Evolutionary conservation across 92 coral and sea anemone genomes (phyloP).

Genomic region (Actinernus sp.): DNA sequence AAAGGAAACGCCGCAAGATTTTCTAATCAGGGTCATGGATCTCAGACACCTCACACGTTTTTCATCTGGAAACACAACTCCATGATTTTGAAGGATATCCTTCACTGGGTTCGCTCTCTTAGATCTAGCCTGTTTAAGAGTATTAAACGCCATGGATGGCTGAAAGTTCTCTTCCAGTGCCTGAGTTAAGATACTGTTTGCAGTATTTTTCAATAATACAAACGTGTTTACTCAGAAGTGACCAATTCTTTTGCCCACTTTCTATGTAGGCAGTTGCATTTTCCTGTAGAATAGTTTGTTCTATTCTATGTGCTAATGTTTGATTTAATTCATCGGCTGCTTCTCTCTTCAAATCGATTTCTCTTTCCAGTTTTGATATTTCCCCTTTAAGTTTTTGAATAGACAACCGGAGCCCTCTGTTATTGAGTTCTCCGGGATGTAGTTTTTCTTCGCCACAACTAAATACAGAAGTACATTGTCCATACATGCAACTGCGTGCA

Average conservation of each 20-base stretch:
- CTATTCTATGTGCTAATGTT: conserved; percentile 38
- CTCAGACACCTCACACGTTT: too few relatives aligned
- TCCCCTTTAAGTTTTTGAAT: conserved; percentile 40
- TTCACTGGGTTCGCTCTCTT: conserved; percentile 12
- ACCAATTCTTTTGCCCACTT: conserved; percentile 35
- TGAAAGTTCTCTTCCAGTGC: too few relatives aligned
- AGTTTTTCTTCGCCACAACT: conserved; percentile 48
- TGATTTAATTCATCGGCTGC: conserved; percentile 25
- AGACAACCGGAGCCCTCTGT: conserved; percentile 22
- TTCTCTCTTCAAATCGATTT: conserved; percentile 15
- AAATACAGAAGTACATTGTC: conserved; percentile 38
- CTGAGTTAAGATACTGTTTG: too few relatives aligned
- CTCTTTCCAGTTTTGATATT: conserved; percentile 52
- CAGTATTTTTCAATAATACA: conserved; percentile 54
- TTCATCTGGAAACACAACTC: conserved; percentile 10
- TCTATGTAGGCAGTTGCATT: conserved; percentile 21
- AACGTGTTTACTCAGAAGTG: conserved; percentile 41
- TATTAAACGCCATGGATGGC: too few relatives aligned
- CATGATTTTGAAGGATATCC: not conserved
- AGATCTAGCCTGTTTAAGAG: too few relatives aligned
- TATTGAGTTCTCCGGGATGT: conserved; percentile 37
- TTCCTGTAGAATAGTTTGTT: conserved; percentile 30
- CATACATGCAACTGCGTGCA: conserved; percentile 35
- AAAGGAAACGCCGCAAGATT: too few relatives aligned
- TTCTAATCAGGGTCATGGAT: too few relatives aligned